Percentiles rank a stretch among this genome's conserved stretches.
These are phyloP conservation scores for Andrena cerasifolii DNA, from an alignment of 1,140 invertebrate species.

Conservation along the genomic window DNA sequence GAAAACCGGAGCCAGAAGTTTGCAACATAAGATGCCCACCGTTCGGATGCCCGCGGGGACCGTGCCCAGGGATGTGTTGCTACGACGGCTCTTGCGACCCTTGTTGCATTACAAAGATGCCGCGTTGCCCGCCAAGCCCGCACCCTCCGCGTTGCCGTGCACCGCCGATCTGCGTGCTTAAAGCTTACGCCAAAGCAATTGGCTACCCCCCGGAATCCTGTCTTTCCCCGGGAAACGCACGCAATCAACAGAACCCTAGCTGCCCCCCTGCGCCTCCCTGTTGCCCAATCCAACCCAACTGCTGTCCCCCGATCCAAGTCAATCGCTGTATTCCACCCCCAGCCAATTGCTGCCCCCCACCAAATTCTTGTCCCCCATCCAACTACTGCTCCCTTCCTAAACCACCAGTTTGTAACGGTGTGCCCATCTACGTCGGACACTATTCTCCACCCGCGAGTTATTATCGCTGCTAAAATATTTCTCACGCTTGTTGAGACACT, in stretches of 20 bases:
- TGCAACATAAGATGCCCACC: constrained; percentile 73
- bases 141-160: not conserved
- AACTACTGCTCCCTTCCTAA: too few species aligned
- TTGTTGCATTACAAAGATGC: constrained; percentile 67
- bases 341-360: too few species aligned
- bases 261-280: not conserved
- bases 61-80: constrained; percentile 69
- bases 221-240: constrained; percentile 9
- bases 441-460: too few species aligned
- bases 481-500: too few species aligned
- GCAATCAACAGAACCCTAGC: not conserved
- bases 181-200: not conserved
- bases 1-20: constrained; percentile 70
- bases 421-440: too few species aligned
- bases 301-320: not conserved
- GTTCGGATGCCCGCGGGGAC: constrained; percentile 69
- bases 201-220: constrained; percentile 26
- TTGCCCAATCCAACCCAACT: not conserved
- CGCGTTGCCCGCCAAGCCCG: constrained; percentile 28
- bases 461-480: too few species aligned
- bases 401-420: too few species aligned
- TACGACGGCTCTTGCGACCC: constrained; percentile 57
- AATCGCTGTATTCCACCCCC: not conserved
- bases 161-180: constrained; percentile 20
- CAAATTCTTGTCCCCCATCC: too few species aligned